These are phyloP conservation scores for Tangachromis dhanisi DNA, from an alignment of 2,113 vertebrate species.

Conservation along the genomic window DNA sequence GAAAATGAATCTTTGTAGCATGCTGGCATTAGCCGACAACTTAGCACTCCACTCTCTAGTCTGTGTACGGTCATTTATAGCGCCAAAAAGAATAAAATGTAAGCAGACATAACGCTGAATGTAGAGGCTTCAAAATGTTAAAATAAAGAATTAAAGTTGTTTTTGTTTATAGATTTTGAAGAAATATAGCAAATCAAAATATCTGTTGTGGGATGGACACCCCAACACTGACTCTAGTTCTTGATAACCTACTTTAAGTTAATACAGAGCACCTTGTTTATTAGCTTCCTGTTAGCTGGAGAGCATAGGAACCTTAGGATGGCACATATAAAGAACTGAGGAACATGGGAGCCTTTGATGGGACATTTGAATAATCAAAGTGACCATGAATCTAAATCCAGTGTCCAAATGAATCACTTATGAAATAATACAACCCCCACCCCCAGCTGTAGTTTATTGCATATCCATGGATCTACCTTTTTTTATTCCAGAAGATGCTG, in stretches of 20 bases:
- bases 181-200: not conserved
- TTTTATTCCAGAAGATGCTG: not conserved
- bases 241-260: not conserved
- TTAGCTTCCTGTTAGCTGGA: not conserved
- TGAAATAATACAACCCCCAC: not conserved
- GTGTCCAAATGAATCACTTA: not conserved
- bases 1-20: not conserved
- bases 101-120: not conserved
- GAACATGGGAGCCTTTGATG: not conserved
- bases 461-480: not conserved
- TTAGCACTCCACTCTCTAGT: not conserved
- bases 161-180: not conserved
- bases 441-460: not conserved
- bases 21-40: not conserved
- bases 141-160: not conserved
- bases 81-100: not conserved
- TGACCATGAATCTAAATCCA: not conserved
- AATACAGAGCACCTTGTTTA: not conserved
- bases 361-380: not conserved
- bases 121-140: not conserved
- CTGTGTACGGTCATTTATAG: accelerated
- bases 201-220: not conserved
- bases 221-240: not conserved
- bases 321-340: not conserved
- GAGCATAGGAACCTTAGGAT: accelerated